Conservation (phyloP, 2,888 invertebrate genomes). For the Andrena minutula region DNA sequence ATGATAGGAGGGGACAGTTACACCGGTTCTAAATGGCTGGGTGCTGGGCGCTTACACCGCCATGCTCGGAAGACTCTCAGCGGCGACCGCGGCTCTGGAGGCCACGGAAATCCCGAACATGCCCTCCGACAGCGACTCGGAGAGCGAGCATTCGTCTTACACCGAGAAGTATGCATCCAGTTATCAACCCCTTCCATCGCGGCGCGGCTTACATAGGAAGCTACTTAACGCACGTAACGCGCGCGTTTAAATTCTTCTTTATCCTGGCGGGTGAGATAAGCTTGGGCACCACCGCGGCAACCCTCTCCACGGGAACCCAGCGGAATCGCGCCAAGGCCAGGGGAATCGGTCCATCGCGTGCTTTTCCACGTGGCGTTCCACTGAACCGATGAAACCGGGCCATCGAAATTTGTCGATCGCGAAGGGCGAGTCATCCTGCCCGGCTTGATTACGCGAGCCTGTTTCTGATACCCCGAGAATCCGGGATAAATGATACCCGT, state of each 20-base stretch:
- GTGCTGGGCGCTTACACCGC: conserved; percentile 82
- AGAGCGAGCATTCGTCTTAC: conserved; percentile 82
- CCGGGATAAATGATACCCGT: conserved; percentile 39
- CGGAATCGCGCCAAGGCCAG: too few relatives aligned
- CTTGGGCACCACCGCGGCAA: background rate
- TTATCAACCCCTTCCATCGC: conserved; percentile 1
- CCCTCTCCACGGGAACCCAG: too few relatives aligned
- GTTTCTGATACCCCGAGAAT: conserved; percentile 39
- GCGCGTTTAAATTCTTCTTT: conserved; percentile 10
- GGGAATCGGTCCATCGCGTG: too few relatives aligned
- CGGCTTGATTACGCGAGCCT: conserved; percentile 17
- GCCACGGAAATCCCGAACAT: conserved; percentile 79
- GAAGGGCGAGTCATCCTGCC: conserved; percentile 24
- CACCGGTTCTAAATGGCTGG: conserved; percentile 82
- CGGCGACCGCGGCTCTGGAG: conserved; percentile 81
- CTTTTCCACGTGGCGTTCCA: conserved; percentile 22
- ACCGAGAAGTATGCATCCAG: conserved; percentile 75
- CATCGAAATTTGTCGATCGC: conserved; percentile 23
- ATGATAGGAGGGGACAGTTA: conserved; percentile 78
- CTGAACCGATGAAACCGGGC: conserved; percentile 40
- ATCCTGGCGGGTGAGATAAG: background rate
- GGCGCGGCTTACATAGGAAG: conserved; percentile 8
- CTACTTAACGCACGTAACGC: conserved; percentile 11
- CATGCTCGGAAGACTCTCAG: conserved; percentile 82
- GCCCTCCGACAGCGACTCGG: conserved; percentile 82